Evolutionary conservation across 2,888 invertebrate genomes (phyloP).

Genomic region (Pyrrhia umbra): DNA sequence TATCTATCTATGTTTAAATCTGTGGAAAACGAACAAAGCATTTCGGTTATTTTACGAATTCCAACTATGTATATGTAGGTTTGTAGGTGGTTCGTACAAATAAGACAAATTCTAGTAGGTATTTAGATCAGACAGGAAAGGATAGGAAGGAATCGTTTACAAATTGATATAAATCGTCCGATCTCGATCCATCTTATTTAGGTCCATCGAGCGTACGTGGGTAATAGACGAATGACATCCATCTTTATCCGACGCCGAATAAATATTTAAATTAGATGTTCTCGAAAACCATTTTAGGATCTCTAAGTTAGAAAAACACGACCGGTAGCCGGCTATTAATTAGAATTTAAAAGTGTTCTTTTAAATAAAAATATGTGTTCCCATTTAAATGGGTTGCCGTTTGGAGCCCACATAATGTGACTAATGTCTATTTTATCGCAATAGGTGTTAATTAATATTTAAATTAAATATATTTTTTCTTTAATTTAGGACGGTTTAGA

Average conservation of each 20-base stretch:
- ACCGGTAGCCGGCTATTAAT: constrained; percentile 61
- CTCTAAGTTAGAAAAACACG: constrained; percentile 46
- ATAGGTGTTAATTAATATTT: constrained; percentile 59
- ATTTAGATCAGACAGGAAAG: constrained; percentile 80
- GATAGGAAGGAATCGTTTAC: constrained; percentile 78
- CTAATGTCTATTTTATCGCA: constrained; percentile 60
- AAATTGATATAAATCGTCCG: constrained; percentile 89
- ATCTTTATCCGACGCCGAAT: constrained; percentile 77
- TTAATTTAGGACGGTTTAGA: constrained; percentile 16
- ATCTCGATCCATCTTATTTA: constrained; percentile 86
- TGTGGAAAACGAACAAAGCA: constrained; percentile 20
- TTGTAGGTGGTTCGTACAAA: constrained; percentile 34
- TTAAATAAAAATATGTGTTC: constrained; percentile 51
- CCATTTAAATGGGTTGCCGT: constrained; percentile 53
- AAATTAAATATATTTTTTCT: constrained; percentile 39
- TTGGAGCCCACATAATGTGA: constrained; percentile 46
- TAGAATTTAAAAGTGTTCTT: constrained; percentile 61
- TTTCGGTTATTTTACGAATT: constrained; percentile 19
- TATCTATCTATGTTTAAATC: constrained; percentile 1
- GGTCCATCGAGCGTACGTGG: constrained; percentile 77
- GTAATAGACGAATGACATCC: constrained; percentile 80
- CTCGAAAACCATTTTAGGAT: constrained; percentile 58
- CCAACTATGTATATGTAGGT: constrained; percentile 23
- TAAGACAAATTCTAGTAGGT: constrained; percentile 68
- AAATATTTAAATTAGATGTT: constrained; percentile 70